Evolutionary conservation across 2,113 vertebrate species (phyloP), one percentile per base, ranked within the genome.

Genomic region (Brienomyrus longianalis): DNA sequence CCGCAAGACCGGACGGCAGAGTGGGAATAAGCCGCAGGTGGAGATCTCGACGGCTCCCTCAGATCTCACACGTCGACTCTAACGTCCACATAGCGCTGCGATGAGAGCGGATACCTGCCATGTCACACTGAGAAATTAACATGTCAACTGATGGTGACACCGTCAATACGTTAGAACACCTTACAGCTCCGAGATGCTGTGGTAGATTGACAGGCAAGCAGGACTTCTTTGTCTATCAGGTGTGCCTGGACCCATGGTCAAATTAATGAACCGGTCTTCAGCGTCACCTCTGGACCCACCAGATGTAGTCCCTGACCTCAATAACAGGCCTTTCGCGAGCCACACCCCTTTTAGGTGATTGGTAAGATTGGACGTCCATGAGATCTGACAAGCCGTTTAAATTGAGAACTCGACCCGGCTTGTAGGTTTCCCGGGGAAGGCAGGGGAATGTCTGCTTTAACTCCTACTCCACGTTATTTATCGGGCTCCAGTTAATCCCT

Each of bases 71-170:
- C n/a, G 51, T 51, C 11, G 62, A 9, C 23, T 56, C 50, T 39
- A 19, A 56, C 51, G 21, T 43, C 85, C 48, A 21, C 11, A 87
- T 39, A 87, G n/a, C 85, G 31, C 35, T 6, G 5, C 5, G 48
- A 56, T 87, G 85, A 54, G 56, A 35, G 85, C 48, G 9, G 85
- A 56, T 51, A 87, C 85, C 85, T 87, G 85, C 85, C 85, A 35
- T 54, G 85, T 87, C 85, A 87, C 50, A 9, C 45, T 87, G 85
- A 56, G 50, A 87, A 54, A 87, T 87, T 54, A 87, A 48, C 51
- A 15, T 87, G 85, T 56, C 50, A 56, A 87, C n/a, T 39, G 27
- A 54, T 31, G 27, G 51, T 87, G 85, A 48, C 85, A 56, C 50
- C 27, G 50, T 51, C 50, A 87, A 54, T 35, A 54, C n/a, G 31